Evolutionary conservation across 2,888 invertebrate genomes (phyloP), one percentile per base, ranked within the genome.

Genomic region (Proisotoma minuta): DNA sequence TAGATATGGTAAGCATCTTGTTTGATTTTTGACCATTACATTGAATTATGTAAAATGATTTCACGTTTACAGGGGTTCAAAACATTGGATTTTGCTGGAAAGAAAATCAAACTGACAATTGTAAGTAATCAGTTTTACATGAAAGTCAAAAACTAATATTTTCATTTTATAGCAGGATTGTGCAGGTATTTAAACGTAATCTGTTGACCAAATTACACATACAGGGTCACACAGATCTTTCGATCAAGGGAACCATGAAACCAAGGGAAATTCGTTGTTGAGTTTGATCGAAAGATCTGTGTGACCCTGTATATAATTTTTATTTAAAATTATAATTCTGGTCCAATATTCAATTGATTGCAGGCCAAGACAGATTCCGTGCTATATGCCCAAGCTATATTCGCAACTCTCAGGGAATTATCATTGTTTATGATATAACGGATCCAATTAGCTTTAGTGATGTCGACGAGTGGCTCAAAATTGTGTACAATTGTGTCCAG

Each of bases 351-450:
- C 8, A 34, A 10, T 8, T 10, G 10, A 34, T 18, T 49, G 23
- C 15, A 22, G 51, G 51, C 15, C 57, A 57, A 50, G 61, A 61
- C 27, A 23, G 51, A 39, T 61, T 61, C 23, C 48, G 34, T 39
- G 39, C 57, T 0, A 61, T 61, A 23, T 54, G 54, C 49, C 61
- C 61, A 50, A 56, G 49, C 23, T 61, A 61, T 51, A 34, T 61
- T 23, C 34, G 61, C n/a, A 61, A 61, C 43, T 48, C 54, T 20
- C 54, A 61, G n/a, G 61, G 61, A 8, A 57, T 61, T 15, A 20
- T 56, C 2, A 49, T 61, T 15, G 43, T 56, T 40, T 61, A 61
- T 22, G 61, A 61, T 40, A 47, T 61, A 4, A 61, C 61, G 1
- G 54, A 57, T 22, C 26, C 61, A 2, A 54, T 39, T 40, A 57